Evolutionary conservation across 2,888 invertebrate species (phyloP), one percentile per base, ranked within the genome.

Genomic region (Desoria tigrina): DNA sequence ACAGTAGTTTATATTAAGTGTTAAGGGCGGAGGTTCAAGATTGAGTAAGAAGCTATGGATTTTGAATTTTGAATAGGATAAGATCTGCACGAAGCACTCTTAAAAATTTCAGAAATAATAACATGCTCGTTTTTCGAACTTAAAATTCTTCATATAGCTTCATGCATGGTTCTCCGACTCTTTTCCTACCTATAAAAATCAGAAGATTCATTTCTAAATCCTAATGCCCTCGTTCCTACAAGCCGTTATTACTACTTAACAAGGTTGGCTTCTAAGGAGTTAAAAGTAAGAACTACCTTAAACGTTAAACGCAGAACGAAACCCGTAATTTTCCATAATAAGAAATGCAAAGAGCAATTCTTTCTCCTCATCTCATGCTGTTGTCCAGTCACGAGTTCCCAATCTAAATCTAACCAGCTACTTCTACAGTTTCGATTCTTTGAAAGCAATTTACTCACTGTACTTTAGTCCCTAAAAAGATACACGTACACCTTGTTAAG

Each of bases 371-470:
- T 45, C 21, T 45, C 45, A 21, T 45, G 45, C 21, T 26, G 51
- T 51, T 51, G 23, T 51, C 51, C 53, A 50, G 39, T 61, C 61
- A 61, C 61, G 61, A 61, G 61, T 51, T n/a, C 6, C 23, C 53
- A 51, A 61, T 61, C 53, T 51, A 61, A 60, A 61, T 37, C 45
- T n/a, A 18, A 45, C 45, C 49, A 59, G 28, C 45, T 21, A 59
- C 26, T 16, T 45, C 16, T 45, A 11, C n/a, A 18, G 45, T 45
- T 18, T 18, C n/a, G n/a, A 45, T 45, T 18, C 45, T 45, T 45
- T 3, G 45, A 45, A 45, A 45, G 45, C 45, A 45, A 45, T 45
- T 45, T 45, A 16, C 45, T 45, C 16, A n/a, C n/a, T n/a, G 45
- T 18, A 45, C n/a, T 21, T 16, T 9, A 45, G n/a, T 45, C 21